Evolutionary conservation across 1,140 invertebrate species (phyloP).

Genomic region (Orchesella cincta): DNA sequence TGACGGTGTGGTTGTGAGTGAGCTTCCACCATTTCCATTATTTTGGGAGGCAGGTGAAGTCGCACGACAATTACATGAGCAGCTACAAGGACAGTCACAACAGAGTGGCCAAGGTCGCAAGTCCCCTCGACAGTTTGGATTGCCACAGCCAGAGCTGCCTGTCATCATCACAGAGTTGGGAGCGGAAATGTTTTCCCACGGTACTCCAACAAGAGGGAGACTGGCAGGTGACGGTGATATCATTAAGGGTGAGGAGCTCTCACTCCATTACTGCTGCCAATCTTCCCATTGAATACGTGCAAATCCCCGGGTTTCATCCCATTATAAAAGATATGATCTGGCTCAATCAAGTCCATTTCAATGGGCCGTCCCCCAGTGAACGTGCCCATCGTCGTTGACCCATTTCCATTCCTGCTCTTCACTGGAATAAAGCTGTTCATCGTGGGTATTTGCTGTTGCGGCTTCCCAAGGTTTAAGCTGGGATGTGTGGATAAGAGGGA

Average conservation of each 20-base stretch:
- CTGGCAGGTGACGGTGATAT: neutral
- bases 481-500: constrained; percentile 18
- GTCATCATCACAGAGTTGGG: too few species aligned
- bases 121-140: neutral
- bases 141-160: too few species aligned
- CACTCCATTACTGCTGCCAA: too few species aligned
- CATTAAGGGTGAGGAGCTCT: too few species aligned
- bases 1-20: neutral
- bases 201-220: neutral
- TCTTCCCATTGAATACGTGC: too few species aligned
- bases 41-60: neutral
- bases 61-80: neutral
- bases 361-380: neutral
- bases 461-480: constrained; percentile 11
- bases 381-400: neutral
- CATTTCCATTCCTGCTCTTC: neutral
- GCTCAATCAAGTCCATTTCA: neutral
- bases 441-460: neutral
- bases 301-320: too few species aligned
- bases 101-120: neutral
- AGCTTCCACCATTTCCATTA: too few species aligned
- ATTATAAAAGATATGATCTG: too few species aligned
- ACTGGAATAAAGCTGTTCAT: neutral
- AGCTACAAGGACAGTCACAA: neutral
- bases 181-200: neutral